These are phyloP conservation scores for Rhagium mordax DNA, from an alignment of 2,888 invertebrate genomes.

Conservation along the genomic window DNA sequence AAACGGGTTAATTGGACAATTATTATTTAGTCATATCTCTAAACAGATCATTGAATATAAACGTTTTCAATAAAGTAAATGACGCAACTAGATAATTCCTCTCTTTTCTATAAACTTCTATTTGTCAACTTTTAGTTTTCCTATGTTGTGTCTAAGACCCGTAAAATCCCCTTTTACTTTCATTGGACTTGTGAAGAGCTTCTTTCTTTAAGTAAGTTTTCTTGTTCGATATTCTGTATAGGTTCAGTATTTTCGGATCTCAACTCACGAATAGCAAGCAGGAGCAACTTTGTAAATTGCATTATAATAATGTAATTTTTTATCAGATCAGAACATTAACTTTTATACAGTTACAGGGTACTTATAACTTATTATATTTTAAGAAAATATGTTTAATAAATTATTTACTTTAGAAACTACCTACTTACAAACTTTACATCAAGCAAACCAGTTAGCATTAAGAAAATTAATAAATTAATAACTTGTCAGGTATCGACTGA, in stretches of 20 bases:
- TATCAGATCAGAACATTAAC: not conserved
- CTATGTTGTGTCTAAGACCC: slow-evolving; percentile 15
- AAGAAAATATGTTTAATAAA: too few relatives aligned
- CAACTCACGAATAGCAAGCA: not conserved
- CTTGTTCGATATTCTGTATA: slow-evolving; percentile 30
- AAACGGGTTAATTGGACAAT: too few relatives aligned
- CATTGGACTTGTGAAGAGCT: slow-evolving; percentile 27
- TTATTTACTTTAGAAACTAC: too few relatives aligned
- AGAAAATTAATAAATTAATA: too few relatives aligned
- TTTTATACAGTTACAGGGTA: not conserved
- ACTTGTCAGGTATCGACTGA: too few relatives aligned
- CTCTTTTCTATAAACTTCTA: slow-evolving; percentile 14
- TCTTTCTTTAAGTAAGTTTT: slow-evolving; percentile 34
- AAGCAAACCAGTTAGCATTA: too few relatives aligned
- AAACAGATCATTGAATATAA: not conserved
- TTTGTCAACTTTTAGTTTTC: slow-evolving; percentile 28
- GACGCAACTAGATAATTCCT: slow-evolving; percentile 1
- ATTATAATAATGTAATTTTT: slow-evolving; percentile 8
- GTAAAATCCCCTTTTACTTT: slow-evolving; percentile 31
- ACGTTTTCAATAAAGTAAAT: slow-evolving; percentile 5
- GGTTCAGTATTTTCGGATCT: slow-evolving; percentile 12
- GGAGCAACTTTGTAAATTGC: slow-evolving; percentile 10
- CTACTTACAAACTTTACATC: too few relatives aligned
- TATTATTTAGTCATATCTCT: not conserved
- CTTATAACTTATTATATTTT: too few relatives aligned